Percentiles rank a stretch among this genome's conserved stretches.
These are phyloP conservation scores for Ceryle rudis DNA, from an alignment of 2,797 vertebrate species.

Conservation along the genomic window DNA sequence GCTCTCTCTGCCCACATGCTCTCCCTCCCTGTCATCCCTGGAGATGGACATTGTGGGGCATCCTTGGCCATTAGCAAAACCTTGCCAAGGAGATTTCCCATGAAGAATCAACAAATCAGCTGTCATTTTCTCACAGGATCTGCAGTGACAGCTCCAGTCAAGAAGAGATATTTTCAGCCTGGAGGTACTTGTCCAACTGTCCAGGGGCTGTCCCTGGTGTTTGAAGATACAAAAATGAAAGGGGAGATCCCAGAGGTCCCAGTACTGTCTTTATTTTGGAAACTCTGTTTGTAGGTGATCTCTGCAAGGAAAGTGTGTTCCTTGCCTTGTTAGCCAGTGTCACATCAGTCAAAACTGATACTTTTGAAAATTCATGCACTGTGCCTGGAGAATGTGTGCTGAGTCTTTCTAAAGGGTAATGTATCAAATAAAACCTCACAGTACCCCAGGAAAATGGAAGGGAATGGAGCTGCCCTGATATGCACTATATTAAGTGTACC, in stretches of 20 bases:
- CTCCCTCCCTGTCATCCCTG: background rate
- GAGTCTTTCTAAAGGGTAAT: background rate
- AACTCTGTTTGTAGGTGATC: background rate
- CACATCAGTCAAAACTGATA: background rate
- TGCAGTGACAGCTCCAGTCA: background rate
- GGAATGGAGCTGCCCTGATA: background rate
- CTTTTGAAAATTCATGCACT: background rate
- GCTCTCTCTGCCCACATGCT: background rate
- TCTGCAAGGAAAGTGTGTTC: background rate
- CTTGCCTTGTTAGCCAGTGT: background rate
- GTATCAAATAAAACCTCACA: background rate
- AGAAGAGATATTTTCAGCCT: conserved; percentile 26
- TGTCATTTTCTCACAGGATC: conserved; percentile 5
- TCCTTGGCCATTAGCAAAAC: conserved; percentile 8
- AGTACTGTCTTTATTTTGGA: background rate
- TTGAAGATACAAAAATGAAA: conserved; percentile 8
- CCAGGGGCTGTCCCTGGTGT: background rate
- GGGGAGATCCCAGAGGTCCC: background rate
- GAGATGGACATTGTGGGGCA: background rate
- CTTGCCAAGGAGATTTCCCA: conserved; percentile 35
- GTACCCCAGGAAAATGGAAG: background rate
- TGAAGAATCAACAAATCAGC: background rate
- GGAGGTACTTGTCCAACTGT: background rate
- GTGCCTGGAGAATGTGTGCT: background rate
- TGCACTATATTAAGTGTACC: background rate